Percentiles rank a stretch among this genome's conserved stretches.
These are phyloP conservation scores for Platynereis dumerilii DNA, from an alignment of 2,888 invertebrate species.

Conservation along the genomic window DNA sequence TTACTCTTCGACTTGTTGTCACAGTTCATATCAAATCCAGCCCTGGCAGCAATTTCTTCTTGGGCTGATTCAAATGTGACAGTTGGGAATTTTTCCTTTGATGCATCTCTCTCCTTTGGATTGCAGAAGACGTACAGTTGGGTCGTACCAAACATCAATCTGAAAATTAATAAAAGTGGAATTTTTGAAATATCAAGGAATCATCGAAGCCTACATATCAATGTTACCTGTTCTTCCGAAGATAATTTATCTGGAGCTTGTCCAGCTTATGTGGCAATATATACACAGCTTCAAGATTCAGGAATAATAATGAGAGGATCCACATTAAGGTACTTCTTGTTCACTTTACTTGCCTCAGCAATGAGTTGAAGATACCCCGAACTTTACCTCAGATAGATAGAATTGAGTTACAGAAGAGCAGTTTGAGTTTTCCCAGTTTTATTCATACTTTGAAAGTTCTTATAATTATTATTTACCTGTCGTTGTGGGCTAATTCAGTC, in stretches of 20 bases:
- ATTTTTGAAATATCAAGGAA: background rate
- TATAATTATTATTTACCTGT: conserved; percentile 64
- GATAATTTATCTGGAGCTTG: no score
- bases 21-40: conserved; percentile 55
- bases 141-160: conserved; percentile 68
- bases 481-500: conserved; percentile 66
- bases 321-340: no score
- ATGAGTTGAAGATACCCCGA: no score
- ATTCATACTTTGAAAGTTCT: no score
- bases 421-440: no score
- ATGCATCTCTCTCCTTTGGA: conserved; percentile 55
- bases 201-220: background rate
- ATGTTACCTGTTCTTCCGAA: no score
- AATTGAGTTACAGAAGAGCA: no score
- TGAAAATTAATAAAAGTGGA: conserved; percentile 36
- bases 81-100: conserved; percentile 47
- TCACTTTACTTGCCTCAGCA: no score
- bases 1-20: conserved; percentile 53
- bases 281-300: no score
- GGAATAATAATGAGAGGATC: no score
- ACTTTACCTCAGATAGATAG: no score
- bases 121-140: conserved; percentile 68
- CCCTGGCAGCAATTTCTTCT: conserved; percentile 66
- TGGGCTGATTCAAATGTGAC: conserved; percentile 67
- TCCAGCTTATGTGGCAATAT: no score